Base-by-base conservation (phyloP, 2,888 invertebrate genomes). In the Sericinus montela region DNA sequence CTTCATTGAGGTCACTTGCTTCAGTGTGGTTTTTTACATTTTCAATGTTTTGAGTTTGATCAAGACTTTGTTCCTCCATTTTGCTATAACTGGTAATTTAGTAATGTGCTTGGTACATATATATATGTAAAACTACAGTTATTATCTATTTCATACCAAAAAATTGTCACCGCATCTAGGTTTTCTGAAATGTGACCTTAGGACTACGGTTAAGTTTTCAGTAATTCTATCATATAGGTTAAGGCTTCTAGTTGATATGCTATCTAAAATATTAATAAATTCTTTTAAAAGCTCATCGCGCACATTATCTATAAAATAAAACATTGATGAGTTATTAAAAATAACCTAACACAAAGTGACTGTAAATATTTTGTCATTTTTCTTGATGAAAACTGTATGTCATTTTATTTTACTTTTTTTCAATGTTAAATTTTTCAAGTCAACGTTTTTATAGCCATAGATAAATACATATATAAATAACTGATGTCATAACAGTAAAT, bases 191-290 rank as follows among this genome's bases (percentile, higher is more conserved):
- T 78, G 67, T 51, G 61, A 59, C 39, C 84, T 72, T 8, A 84
- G 58, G 38, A 74, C 65, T 38, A 67, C 45, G 30, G 76, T 81
- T 53, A 85, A 62, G 57, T 81, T 82, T 51, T 70, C 75, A 7
- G 82, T 84, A 55, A 85, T 81, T 69, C 69, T 77, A 53, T 80
- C 76, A 73, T 80, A 83, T 34, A 84, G 60, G 53, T 54, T 62
- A 23, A 75, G 65, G 56, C 79, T 82, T 58, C 66, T 67, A 8
- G 70, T 38, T 6, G 80, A 77, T 62, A 85, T 56, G 16, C 58
- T 62, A 66, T 84, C 82, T 40, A 85, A 67, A 54, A 84, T 55
- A 52, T 69, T 58, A 56, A 82, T 69, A 60, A 83, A 66, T 54
- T 80, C 74, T 48, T 63, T 58, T 59, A 75, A 65, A 52, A 83